Evolutionary conservation across 2,888 invertebrate genomes (phyloP).

Genomic region (Melolontha melolontha): DNA sequence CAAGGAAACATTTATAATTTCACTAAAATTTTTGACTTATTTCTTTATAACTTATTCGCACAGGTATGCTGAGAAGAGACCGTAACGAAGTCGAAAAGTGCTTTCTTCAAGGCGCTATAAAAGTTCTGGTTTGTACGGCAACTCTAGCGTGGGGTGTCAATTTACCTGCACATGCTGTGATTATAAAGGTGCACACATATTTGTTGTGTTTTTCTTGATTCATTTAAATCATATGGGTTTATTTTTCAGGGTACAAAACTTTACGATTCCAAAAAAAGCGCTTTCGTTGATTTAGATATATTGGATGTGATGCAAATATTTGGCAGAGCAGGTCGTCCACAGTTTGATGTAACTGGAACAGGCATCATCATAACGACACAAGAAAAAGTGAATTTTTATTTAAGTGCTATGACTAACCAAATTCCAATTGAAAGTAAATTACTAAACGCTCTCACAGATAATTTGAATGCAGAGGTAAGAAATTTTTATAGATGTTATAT

Average conservation of each 20-base stretch:
- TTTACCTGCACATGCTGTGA: slow-evolving; percentile 97
- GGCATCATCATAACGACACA: slow-evolving; percentile 96
- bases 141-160: slow-evolving; percentile 99
- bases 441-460: slow-evolving; percentile 90
- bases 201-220: background rate
- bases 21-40: background rate
- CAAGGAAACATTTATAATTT: slow-evolving; percentile 61
- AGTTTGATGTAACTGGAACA: slow-evolving; percentile 94
- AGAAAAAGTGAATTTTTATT: slow-evolving; percentile 92
- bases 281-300: slow-evolving; percentile 95
- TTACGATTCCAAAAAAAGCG: slow-evolving; percentile 95
- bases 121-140: slow-evolving; percentile 94
- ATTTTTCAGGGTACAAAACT: slow-evolving; percentile 89
- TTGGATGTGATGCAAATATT: slow-evolving; percentile 98
- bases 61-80: slow-evolving; percentile 53
- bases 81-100: slow-evolving; percentile 80
- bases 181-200: slow-evolving; percentile 79
- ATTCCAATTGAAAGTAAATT: slow-evolving; percentile 99
- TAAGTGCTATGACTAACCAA: slow-evolving; percentile 94
- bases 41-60: background rate
- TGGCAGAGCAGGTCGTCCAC: slow-evolving; percentile 97
- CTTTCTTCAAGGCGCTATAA: slow-evolving; percentile 88
- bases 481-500: background rate
- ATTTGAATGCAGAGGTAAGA: slow-evolving; percentile 95
- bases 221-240: slow-evolving; percentile 15